A percentile compares a stretch with the other conserved stretches of the same genome.
Evolutionary conservation across 1,140 invertebrate species (phyloP).

Genomic region (Drosophila cardini): DNA sequence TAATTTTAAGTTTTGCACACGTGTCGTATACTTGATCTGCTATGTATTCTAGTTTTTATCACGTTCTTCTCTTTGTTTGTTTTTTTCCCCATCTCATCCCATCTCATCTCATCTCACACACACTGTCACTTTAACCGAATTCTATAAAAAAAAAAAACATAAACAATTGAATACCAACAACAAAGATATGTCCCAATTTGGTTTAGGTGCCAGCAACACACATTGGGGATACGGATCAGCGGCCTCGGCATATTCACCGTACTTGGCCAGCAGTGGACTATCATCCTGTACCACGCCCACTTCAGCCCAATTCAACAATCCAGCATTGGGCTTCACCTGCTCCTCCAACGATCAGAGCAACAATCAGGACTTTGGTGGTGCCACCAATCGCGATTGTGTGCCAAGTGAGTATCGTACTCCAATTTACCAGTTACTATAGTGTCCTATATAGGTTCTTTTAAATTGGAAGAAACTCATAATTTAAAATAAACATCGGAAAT

Average conservation of each 20-base stretch:
- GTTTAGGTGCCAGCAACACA: slow-evolving; percentile 91
- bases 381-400: slow-evolving; percentile 85
- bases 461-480: too few relatives aligned
- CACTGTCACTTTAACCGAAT: background rate
- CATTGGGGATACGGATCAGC: slow-evolving; percentile 94
- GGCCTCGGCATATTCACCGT: slow-evolving; percentile 92
- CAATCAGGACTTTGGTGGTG: slow-evolving; percentile 88
- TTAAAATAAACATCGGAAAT: too few relatives aligned
- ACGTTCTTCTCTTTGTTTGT: slow-evolving; percentile 38
- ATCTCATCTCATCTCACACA: slow-evolving; percentile 21
- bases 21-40: slow-evolving; percentile 30
- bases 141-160: slow-evolving; percentile 4
- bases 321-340: slow-evolving; percentile 88
- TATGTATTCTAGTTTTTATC: slow-evolving; percentile 33
- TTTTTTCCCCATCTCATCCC: slow-evolving; percentile 30
- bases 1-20: slow-evolving; percentile 3
- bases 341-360: slow-evolving; percentile 89
- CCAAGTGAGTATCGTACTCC: slow-evolving; percentile 72
- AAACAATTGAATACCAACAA: slow-evolving; percentile 28
- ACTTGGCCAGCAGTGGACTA: slow-evolving; percentile 88
- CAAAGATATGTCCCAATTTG: slow-evolving; percentile 90
- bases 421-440: background rate
- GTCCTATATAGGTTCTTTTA: too few relatives aligned
- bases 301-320: slow-evolving; percentile 88
- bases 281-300: slow-evolving; percentile 88